phyloP scores from a whole-genome alignment of 2,888 invertebrate genomes.

The Pyralis farinalis region DNA sequence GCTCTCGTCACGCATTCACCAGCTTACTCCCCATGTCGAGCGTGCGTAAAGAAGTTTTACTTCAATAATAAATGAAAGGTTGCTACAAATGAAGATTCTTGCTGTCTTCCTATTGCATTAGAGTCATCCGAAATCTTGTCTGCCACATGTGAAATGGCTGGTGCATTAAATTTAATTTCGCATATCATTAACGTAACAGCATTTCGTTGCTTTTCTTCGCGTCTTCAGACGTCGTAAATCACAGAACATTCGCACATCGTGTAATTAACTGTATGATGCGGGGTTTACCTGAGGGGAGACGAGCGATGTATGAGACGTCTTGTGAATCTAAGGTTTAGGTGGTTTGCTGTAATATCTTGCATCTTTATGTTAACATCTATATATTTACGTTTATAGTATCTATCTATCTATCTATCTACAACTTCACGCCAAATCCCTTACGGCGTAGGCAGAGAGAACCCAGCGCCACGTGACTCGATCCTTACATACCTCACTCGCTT shows the following conservation, averaged over 20 bases:
- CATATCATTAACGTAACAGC: constrained; percentile 6
- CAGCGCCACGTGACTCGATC: too few relatives aligned
- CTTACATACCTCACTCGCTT: too few relatives aligned
- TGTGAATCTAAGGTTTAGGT: constrained; percentile 2
- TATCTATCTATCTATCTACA: too few relatives aligned
- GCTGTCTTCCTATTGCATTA: neutral
- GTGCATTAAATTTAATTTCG: constrained; percentile 6
- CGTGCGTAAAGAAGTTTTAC: too few relatives aligned
- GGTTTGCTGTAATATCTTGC: constrained; percentile 3
- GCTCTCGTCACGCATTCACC: too few relatives aligned
- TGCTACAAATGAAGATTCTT: too few relatives aligned
- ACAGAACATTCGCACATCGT: constrained; percentile 26
- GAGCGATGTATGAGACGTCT: neutral
- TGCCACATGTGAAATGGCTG: constrained; percentile 1
- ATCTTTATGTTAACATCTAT: neutral
- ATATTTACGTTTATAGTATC: too few relatives aligned
- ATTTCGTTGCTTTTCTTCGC: constrained; percentile 9
- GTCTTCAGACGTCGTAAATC: constrained; percentile 43
- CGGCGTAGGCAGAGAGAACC: too few relatives aligned
- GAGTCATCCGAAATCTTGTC: neutral
- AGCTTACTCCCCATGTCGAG: too few relatives aligned
- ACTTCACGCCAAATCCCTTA: too few relatives aligned
- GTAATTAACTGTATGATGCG: constrained; percentile 12
- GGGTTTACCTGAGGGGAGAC: constrained; percentile 9
- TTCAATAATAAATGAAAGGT: too few relatives aligned